Evolutionary conservation across 2,888 invertebrate species (phyloP), one percentile per base, ranked within the genome.

Genomic region (Camponotus fellah): DNA sequence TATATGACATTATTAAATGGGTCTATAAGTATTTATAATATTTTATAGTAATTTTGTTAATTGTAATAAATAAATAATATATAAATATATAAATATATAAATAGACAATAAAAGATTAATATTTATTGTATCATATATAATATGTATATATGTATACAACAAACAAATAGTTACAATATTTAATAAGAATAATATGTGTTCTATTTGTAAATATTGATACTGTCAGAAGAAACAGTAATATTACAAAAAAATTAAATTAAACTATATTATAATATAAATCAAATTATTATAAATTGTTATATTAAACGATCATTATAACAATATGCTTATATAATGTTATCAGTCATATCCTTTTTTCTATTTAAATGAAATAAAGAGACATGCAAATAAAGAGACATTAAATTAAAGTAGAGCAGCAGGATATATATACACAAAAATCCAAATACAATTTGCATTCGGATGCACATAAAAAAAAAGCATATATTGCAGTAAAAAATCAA

Each of bases 1-100:
- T 96, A 49, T 80, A 6, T 17, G 12, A 80, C 0, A 60, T 26
- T 34, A 17, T 1, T 60, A n/a, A n/a, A 49, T 72, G 43, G 71
- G 26, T n/a, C 0, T 1, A 34, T 26, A 4, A 60, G 14, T 12
- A 12, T 10, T 9, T 17, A 6, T 26, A 56, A 17, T 56, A 32
- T 66, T 60, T 40, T 46, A 58, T 21, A 60, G 5, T n/a, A 46
- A 26, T 32, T 0, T 32, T 34, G 43, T 32, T 62, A 32, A 14
- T 12, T 34, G 14, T 8, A 62, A 21, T 14, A 53, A 37, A n/a
- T n/a, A n/a, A n/a, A n/a, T n/a, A 17, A 46, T 17, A 46, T 46
- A 46, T 46, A 17, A 5, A 49, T 46, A 17, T n/a, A n/a, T n/a
- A n/a, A 17, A 46, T 17, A 46, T 46, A 46, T 46, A 17, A 5